Conservation (phyloP, 2,888 invertebrate genomes). For the Metacarcinus magister region DNA sequence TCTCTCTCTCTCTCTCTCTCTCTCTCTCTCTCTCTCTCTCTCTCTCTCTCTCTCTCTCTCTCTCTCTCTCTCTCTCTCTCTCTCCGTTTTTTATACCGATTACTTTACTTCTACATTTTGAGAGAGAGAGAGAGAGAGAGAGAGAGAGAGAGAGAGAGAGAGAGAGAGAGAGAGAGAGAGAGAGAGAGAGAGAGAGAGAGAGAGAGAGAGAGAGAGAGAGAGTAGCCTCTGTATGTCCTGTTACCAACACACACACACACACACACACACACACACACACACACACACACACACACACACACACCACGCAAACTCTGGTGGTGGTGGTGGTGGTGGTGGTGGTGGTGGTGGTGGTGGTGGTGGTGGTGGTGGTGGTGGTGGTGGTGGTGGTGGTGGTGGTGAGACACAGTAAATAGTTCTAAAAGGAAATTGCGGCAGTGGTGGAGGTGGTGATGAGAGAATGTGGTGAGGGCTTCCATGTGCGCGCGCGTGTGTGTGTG, state of each 20-base stretch:
- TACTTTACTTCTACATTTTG: too few species aligned
- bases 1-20: too few species aligned
- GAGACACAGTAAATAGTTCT: constrained; percentile 19
- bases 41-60: too few species aligned
- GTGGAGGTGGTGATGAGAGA: constrained; percentile 27
- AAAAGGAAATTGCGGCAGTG: not conserved
- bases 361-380: not conserved
- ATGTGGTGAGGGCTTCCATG: not conserved
- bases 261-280: not conserved
- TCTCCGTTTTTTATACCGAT: not conserved
- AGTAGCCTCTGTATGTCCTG: not conserved
- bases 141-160: not conserved
- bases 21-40: too few species aligned
- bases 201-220: constrained; percentile 36
- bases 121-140: too few species aligned
- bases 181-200: constrained; percentile 39
- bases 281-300: constrained; percentile 6
- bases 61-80: not conserved
- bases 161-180: not conserved
- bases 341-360: too few species aligned
- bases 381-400: not conserved
- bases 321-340: not conserved
- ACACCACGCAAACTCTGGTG: not conserved
- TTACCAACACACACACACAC: not conserved
- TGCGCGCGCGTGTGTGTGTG: constrained; percentile 21